Conservation (phyloP, 2,113 vertebrate genomes). For the Phrynosoma blainvillii region DNA sequence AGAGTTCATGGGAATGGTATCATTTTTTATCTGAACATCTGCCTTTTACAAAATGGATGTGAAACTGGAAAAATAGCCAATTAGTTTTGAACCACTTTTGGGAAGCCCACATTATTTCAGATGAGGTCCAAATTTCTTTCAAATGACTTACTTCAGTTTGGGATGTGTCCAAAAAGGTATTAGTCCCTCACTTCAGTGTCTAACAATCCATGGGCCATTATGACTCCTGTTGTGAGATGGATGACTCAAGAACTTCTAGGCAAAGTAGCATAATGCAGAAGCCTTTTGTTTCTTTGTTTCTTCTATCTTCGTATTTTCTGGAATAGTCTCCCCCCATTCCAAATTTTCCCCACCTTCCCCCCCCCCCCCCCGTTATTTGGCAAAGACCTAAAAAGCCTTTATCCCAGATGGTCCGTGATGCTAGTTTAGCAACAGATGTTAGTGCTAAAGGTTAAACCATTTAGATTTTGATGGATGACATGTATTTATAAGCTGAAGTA, state of each 20-base stretch:
- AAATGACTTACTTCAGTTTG: neutral
- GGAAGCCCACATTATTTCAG: neutral
- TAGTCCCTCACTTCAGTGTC: neutral
- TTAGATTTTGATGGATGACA: slow-evolving; percentile 83
- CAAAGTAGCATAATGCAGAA: neutral
- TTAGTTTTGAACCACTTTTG: neutral
- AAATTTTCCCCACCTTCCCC: slow-evolving; percentile 16
- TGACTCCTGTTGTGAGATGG: neutral
- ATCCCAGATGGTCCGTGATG: slow-evolving; percentile 51
- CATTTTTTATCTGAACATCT: neutral
- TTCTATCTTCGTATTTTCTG: slow-evolving; percentile 41
- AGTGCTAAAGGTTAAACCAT: slow-evolving; percentile 85
- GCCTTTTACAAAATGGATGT: neutral
- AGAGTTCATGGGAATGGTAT: neutral
- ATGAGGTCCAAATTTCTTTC: neutral
- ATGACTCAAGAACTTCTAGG: neutral
- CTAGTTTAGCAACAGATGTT: slow-evolving; percentile 85
- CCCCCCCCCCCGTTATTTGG: slow-evolving; percentile 30
- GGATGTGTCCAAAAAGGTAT: neutral
- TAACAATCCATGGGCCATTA: neutral
- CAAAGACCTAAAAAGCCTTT: slow-evolving; percentile 22
- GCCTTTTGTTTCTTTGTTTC: neutral
- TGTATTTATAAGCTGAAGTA: slow-evolving; percentile 77
- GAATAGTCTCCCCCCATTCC: slow-evolving; percentile 23
- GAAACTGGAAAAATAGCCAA: neutral